Percentiles rank a stretch among this genome's conserved stretches.
Conservation (phyloP, 2,797 vertebrate species). For the Okamejei kenojei region DNA sequence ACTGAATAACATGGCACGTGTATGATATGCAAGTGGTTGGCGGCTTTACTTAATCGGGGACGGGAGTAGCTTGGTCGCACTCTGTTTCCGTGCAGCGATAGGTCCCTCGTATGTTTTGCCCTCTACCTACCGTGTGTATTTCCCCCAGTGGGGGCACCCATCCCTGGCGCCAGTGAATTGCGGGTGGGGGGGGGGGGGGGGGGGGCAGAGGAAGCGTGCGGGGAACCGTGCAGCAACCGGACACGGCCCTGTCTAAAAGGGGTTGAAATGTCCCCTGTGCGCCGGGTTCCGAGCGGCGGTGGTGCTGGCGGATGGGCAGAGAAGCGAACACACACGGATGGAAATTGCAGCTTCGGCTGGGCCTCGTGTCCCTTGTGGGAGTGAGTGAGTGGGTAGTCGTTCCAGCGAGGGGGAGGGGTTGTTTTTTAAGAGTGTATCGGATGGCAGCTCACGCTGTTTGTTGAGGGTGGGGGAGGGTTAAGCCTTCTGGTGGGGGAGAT, state of each 20-base stretch:
- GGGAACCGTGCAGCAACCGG: too few species aligned
- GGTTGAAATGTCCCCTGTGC: background rate
- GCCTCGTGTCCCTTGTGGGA: background rate
- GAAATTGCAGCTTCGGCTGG: background rate
- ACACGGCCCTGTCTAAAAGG: background rate
- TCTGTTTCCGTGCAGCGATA: background rate
- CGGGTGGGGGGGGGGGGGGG: too few species aligned
- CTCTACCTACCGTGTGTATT: too few species aligned
- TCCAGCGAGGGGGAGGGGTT: slow-evolving; percentile 50
- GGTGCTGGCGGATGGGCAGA: background rate
- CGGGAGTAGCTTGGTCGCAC: background rate
- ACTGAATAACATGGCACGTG: background rate
- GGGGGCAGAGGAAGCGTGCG: too few species aligned
- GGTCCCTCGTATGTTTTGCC: background rate
- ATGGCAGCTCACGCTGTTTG: slow-evolving; percentile 60
- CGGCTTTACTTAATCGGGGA: background rate
- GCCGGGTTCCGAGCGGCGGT: background rate
- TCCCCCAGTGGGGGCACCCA: too few species aligned
- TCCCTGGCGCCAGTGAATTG: too few species aligned
- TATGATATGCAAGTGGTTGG: background rate
- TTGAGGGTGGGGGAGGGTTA: slow-evolving; percentile 47
- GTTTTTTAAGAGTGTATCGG: slow-evolving; percentile 70
- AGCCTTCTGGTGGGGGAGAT: slow-evolving; percentile 44
- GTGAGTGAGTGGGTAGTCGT: background rate
- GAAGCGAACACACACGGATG: too few species aligned